These are phyloP conservation scores for Polypedilum vanderplanki DNA, from an alignment of 1,140 invertebrate species.

Conservation along the genomic window DNA sequence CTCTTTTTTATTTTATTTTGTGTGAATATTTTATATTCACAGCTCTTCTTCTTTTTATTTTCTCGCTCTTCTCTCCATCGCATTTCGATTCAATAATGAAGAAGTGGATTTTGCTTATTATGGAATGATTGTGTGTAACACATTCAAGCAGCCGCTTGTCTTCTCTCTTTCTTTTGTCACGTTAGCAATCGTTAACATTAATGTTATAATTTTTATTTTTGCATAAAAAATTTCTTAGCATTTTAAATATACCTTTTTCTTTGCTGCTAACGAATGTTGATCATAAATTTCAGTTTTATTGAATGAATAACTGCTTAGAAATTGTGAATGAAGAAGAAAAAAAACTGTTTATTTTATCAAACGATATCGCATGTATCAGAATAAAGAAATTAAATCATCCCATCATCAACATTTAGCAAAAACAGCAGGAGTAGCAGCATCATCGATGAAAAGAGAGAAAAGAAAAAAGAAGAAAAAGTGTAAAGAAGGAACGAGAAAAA, in stretches of 20 bases:
- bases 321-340: neutral
- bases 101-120: slow-evolving; percentile 26
- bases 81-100: neutral
- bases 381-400: neutral
- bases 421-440: neutral
- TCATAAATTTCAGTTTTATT: no score
- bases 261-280: no score
- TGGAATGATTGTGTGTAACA: neutral
- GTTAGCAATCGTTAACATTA: neutral
- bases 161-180: neutral
- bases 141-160: neutral
- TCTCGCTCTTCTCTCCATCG: neutral
- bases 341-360: neutral
- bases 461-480: neutral
- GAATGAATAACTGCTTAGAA: no score
- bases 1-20: slow-evolving; percentile 4
- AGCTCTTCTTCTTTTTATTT: neutral
- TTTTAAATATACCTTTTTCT: neutral
- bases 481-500: neutral
- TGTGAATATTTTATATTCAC: slow-evolving; percentile 17
- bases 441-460: neutral
- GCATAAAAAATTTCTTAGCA: neutral
- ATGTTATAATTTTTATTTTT: neutral
- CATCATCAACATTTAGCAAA: no score
- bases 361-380: neutral